Conservation (phyloP, 2,113 vertebrate genomes). For the Carassius auratus region DNA sequence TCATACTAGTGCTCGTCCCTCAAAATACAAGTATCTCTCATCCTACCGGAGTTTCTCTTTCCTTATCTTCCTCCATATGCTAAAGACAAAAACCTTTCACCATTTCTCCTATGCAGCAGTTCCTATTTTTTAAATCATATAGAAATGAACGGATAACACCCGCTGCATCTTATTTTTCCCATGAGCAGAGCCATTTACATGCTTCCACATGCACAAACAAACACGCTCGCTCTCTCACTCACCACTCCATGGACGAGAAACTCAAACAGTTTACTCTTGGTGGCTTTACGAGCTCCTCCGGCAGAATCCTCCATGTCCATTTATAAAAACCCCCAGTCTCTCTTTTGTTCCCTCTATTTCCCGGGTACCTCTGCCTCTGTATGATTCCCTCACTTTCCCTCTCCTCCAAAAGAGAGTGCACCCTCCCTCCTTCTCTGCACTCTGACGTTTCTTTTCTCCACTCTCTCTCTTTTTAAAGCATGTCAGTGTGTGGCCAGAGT, state of each 20-base stretch:
- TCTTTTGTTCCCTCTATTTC: slow-evolving; percentile 72
- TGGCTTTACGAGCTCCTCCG: slow-evolving; percentile 98
- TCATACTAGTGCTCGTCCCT: neutral
- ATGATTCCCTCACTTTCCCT: slow-evolving; percentile 66
- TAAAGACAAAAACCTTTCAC: neutral
- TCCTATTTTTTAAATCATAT: neutral
- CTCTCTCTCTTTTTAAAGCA: slow-evolving; percentile 49
- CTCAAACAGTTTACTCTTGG: slow-evolving; percentile 99
- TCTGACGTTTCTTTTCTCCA: slow-evolving; percentile 35
- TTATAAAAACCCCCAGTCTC: slow-evolving; percentile 57
- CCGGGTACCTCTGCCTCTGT: slow-evolving; percentile 61
- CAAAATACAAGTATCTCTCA: slow-evolving; percentile 7
- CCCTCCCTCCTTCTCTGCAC: slow-evolving; percentile 66
- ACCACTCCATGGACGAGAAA: slow-evolving; percentile 99
- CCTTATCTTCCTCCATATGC: neutral
- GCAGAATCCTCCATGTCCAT: slow-evolving; percentile 95
- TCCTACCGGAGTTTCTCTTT: slow-evolving; percentile 33
- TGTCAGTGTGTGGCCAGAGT: slow-evolving; percentile 59
- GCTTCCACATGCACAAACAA: slow-evolving; percentile 27
- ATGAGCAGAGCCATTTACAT: neutral
- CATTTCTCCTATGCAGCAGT: neutral
- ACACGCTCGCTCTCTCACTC: slow-evolving; percentile 75
- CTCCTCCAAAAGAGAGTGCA: slow-evolving; percentile 50
- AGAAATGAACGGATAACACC: neutral
- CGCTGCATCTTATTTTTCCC: neutral